Conservation (phyloP, 2,888 invertebrate species). For the Ecdyonurus torrentis region DNA sequence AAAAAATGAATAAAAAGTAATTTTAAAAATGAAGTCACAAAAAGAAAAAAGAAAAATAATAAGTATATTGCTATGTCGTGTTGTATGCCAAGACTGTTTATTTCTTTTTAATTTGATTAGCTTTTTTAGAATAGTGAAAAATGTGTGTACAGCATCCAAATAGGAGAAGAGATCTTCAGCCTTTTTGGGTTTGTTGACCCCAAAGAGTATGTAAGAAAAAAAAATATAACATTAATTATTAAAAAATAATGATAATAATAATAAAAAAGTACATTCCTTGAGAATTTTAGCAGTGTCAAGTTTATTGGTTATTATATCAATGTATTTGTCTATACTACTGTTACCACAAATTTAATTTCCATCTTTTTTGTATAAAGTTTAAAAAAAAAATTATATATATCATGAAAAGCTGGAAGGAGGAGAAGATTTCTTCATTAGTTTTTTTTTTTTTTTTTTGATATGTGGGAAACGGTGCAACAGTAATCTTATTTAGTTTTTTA, state of each 20-base stretch:
- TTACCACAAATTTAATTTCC: background rate
- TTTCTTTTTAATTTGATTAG: constrained; percentile 7
- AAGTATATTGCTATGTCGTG: background rate
- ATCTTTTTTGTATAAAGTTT: background rate
- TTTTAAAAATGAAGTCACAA: constrained; percentile 3
- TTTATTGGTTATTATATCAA: background rate
- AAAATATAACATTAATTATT: constrained; percentile 4
- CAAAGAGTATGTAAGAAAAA: constrained; percentile 1
- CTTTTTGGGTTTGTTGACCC: constrained; percentile 2
- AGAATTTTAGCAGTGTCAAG: background rate
- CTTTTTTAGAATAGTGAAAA: constrained; percentile 10
- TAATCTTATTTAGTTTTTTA: background rate
- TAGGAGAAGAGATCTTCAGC: constrained; percentile 3
- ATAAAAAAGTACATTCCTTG: background rate
- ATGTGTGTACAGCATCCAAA: background rate
- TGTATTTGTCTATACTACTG: background rate
- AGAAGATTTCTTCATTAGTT: background rate
- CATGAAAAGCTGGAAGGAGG: background rate
- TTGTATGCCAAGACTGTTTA: background rate
- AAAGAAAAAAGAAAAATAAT: background rate
- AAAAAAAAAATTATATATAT: no score
- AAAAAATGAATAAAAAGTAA: background rate
- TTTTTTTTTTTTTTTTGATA: background rate
- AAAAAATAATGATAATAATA: background rate
- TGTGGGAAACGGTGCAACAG: background rate